Base-by-base conservation (phyloP, 1,140 invertebrate genomes). In the Halyomorpha halys region DNA sequence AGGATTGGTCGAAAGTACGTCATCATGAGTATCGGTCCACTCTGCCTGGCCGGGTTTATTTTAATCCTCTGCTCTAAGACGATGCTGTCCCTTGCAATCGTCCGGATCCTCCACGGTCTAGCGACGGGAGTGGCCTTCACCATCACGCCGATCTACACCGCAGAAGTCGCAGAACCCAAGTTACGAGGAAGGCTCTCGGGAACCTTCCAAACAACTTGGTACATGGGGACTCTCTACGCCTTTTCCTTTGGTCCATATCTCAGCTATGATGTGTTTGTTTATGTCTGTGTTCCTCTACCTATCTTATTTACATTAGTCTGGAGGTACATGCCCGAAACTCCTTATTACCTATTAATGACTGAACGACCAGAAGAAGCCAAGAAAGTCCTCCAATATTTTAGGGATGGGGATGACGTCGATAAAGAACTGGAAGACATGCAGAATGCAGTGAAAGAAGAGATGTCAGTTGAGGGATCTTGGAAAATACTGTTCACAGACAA, bases 101-200 rank as follows among this genome's bases (percentile, higher is more conserved):
- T 68, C 53, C 44, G 66, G 54, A n/a, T 70, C 9, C 53, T 71
- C 45, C 54, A 63, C 71, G 91, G 91, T 18, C 70, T 90, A 13
- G 82, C 80, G 2, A 78, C 86, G 3, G 87, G 89, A 1, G 80
- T 87, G 67, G 76, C 85, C 0, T 89, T 89, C 73, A 86, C 89
- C 0, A 81, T 84, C n/a, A 78, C 84, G 2, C 89, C 90, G 0
- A 86, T 93, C 79, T 94, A 93, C 73, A 81, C 89, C 64, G 89
- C 89, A 44, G 90, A 94, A 76, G 90, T 91, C 44, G 84, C 70
- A 0, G 66, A 61, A 3, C 61, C 65, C 3, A 44, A 62, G 15
- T 75, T 69, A 15, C 65, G 70, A 21, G 70, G 70, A 2, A 54
- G 63, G 0, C n/a, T 71, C 18, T 59, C 59, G 3, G 34, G 47